Conservation (phyloP, 2,888 invertebrate genomes). For the Papilio protenor region DNA sequence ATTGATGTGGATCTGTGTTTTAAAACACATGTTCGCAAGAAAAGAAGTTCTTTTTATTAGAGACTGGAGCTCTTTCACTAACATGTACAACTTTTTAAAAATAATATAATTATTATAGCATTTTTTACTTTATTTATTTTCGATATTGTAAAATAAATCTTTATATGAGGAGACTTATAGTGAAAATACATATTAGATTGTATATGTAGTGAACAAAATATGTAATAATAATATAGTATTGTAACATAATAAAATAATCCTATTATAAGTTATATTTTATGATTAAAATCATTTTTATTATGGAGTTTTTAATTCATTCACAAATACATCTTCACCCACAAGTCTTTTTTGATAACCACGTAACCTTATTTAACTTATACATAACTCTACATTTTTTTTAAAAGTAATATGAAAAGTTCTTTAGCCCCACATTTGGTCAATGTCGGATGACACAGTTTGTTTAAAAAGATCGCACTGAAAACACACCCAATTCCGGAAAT, state of each 20-base stretch:
- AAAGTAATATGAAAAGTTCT: neutral
- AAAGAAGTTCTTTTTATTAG: constrained; percentile 1
- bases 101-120: neutral
- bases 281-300: constrained; percentile 16
- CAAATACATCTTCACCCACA: neutral
- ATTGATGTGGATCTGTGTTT: constrained; percentile 27
- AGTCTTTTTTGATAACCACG: too few relatives aligned
- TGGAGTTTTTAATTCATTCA: neutral
- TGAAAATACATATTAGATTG: constrained; percentile 24
- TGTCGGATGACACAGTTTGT: constrained; percentile 3
- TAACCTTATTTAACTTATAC: neutral
- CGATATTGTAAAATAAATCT: neutral
- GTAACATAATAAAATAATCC: neutral
- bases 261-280: neutral
- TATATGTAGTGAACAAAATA: constrained; percentile 13
- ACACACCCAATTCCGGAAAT: constrained; percentile 26
- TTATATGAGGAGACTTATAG: constrained; percentile 31
- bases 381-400: neutral
- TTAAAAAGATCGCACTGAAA: constrained; percentile 13
- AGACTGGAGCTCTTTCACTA: neutral
- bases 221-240: neutral
- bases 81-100: neutral
- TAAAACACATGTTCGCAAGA: constrained; percentile 27
- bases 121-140: neutral
- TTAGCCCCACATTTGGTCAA: neutral